Conservation (phyloP, 2,888 invertebrate genomes). For the Ormia ochracea region DNA sequence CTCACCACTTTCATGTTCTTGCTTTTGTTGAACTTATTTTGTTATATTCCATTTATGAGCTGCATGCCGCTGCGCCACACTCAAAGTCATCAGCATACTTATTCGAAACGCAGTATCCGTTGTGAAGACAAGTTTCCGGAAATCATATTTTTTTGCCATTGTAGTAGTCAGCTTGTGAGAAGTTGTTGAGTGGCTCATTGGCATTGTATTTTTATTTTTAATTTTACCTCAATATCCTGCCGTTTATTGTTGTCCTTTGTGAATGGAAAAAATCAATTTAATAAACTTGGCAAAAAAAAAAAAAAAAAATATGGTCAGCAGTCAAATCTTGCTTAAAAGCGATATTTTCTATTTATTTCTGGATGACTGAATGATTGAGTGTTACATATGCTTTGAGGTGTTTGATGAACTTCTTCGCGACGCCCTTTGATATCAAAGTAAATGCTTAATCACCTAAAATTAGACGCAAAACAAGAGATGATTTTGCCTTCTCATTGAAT, state of each 20-base stretch:
- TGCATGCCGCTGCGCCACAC: not conserved
- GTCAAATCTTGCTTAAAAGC: too few relatives aligned
- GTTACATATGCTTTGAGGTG: too few relatives aligned
- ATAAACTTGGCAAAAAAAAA: too few relatives aligned
- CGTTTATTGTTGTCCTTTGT: not conserved
- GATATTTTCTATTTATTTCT: too few relatives aligned
- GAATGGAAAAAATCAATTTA: too few relatives aligned
- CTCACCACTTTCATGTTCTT: not conserved
- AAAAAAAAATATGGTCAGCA: too few relatives aligned
- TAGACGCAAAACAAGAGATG: too few relatives aligned
- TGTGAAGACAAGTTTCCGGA: not conserved
- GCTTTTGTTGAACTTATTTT: not conserved
- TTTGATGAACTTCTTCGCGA: too few relatives aligned
- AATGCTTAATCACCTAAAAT: too few relatives aligned
- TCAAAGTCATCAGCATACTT: not conserved
- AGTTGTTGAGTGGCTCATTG: not conserved
- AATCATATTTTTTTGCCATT: not conserved
- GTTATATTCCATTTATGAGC: not conserved
- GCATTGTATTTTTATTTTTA: not conserved
- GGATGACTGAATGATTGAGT: too few relatives aligned
- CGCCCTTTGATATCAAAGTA: too few relatives aligned
- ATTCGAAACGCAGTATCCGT: not conserved
- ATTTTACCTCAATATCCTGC: not conserved
- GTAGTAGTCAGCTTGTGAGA: not conserved
- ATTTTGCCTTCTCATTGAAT: too few relatives aligned